Conservation (phyloP, 2,797 vertebrate species). For the Buceros bicornis region DNA sequence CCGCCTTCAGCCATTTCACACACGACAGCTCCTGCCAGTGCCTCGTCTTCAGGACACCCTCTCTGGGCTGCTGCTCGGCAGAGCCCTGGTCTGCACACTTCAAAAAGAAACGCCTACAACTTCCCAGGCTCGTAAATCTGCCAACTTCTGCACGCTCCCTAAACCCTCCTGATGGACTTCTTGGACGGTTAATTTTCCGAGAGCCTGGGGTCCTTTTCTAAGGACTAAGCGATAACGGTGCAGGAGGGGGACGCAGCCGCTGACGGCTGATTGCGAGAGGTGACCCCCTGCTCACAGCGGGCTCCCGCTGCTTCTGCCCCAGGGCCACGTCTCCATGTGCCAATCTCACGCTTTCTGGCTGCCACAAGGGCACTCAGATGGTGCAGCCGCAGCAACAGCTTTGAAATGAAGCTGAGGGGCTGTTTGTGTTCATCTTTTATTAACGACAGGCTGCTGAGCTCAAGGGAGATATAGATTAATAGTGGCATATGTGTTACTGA, state of each 20-base stretch:
- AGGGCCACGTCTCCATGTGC: not conserved
- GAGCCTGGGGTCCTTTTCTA: not conserved
- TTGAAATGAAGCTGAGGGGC: constrained; percentile 43
- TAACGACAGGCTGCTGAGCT: constrained; percentile 51
- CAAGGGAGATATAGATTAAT: constrained; percentile 2
- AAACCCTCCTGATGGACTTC: constrained; percentile 30
- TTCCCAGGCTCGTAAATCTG: constrained; percentile 57
- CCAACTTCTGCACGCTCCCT: not conserved
- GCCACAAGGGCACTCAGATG: not conserved
- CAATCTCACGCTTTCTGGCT: not conserved
- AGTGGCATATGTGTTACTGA: not conserved
- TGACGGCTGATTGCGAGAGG: rapidly evolving
- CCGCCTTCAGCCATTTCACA: not conserved
- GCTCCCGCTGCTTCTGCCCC: not conserved
- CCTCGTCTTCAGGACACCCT: not conserved
- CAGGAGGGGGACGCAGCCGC: not conserved
- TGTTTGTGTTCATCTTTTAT: constrained; percentile 34
- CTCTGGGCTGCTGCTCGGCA: not conserved
- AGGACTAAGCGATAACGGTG: rapidly evolving
- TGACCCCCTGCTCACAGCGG: not conserved
- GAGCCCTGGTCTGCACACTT: not conserved
- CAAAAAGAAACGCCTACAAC: not conserved
- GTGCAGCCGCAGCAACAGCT: constrained; percentile 2
- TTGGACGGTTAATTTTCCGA: not conserved
- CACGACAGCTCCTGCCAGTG: not conserved